Conservation (phyloP, 1,140 invertebrate species). For the Drosophila fuyamai region DNA sequence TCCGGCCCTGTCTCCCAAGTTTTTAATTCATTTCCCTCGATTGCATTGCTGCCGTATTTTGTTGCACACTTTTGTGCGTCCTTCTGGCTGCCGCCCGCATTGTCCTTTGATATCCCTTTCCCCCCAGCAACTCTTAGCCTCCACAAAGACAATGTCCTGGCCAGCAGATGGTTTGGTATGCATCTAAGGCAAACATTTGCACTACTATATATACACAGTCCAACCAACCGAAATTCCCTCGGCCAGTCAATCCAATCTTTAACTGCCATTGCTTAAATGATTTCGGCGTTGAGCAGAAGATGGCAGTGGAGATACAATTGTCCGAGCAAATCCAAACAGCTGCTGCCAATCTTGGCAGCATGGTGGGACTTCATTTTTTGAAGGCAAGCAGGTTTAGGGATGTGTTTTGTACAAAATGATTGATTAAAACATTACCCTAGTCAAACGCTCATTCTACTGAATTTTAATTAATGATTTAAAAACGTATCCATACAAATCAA, state of each 20-base stretch:
- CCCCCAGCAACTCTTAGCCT: neutral
- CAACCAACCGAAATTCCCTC: slow-evolving; percentile 9
- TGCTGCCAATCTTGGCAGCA: slow-evolving; percentile 23
- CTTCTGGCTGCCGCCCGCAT: slow-evolving; percentile 23
- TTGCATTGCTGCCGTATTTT: slow-evolving; percentile 26
- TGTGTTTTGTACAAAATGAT: neutral
- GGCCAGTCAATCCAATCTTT: slow-evolving; percentile 36
- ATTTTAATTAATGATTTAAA: neutral
- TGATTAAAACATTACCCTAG: no score
- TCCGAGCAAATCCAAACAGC: slow-evolving; percentile 9
- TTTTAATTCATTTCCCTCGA: slow-evolving; percentile 42
- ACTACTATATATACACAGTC: neutral
- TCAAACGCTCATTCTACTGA: neutral
- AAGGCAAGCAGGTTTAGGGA: neutral
- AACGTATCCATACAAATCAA: no score
- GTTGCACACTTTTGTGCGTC: slow-evolving; percentile 26
- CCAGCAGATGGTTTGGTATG: slow-evolving; percentile 16
- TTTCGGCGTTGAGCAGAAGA: neutral
- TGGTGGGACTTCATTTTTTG: neutral
- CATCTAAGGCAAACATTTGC: slow-evolving; percentile 24
- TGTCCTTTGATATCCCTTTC: neutral
- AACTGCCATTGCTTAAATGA: slow-evolving; percentile 30
- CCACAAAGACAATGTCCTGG: slow-evolving; percentile 32
- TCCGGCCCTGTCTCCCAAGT: neutral
- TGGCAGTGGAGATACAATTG: slow-evolving; percentile 8